A percentile compares a stretch with the other conserved stretches of the same genome.
phyloP scores from a whole-genome alignment of 92 coral and sea anemone species.

The Porites evermanni region DNA sequence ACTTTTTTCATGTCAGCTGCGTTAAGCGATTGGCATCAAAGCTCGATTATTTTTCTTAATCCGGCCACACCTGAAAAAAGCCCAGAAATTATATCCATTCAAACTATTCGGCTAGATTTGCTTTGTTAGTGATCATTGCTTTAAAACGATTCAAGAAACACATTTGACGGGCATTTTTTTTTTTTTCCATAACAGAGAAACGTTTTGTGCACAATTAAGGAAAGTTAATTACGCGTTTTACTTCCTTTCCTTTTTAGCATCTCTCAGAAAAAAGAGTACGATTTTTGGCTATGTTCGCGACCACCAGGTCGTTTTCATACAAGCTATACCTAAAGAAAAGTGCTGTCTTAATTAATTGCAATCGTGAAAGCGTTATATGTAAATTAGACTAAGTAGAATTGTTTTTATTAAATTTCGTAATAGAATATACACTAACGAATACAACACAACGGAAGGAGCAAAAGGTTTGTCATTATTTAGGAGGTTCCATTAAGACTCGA shows the following conservation, averaged over 20 bases:
- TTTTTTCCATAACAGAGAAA: not conserved
- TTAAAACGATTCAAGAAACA: no score
- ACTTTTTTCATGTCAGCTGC: not conserved
- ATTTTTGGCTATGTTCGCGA: not conserved
- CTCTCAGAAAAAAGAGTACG: not conserved
- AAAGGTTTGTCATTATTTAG: not conserved
- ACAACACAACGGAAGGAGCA: no score
- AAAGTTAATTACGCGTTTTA: not conserved
- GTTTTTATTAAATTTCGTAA: not conserved
- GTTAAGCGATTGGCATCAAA: not conserved
- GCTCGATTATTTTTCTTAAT: not conserved
- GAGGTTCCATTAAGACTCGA: not conserved
- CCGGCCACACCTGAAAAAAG: not conserved
- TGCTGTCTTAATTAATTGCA: not conserved
- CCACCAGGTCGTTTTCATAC: slow-evolving; percentile 1
- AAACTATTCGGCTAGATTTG: not conserved
- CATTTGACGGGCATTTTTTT: not conserved
- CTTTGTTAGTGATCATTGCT: not conserved
- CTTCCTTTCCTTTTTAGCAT: not conserved
- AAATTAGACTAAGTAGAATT: not conserved
- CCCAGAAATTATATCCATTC: not conserved
- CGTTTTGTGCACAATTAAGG: not conserved
- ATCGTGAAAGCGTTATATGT: not conserved
- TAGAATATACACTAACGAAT: not conserved
- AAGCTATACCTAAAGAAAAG: not conserved